Evolutionary conservation across 2,888 invertebrate species (phyloP).

Genomic region (Nomada ferruginata): DNA sequence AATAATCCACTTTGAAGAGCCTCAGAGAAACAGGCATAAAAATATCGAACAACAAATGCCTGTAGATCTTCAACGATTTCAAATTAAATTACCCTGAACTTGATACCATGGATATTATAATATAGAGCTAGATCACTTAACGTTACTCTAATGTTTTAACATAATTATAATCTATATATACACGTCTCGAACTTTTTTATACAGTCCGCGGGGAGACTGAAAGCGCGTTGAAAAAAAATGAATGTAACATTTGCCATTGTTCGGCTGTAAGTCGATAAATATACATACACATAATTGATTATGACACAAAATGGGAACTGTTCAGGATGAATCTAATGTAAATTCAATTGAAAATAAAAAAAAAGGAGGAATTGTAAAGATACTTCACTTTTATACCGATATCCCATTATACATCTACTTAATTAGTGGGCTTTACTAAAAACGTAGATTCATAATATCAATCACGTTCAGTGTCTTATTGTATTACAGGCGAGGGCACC

Average conservation of each 20-base stretch:
- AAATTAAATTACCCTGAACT: conserved; percentile 43
- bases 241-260: not conserved
- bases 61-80: not conserved
- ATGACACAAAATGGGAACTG: conserved; percentile 36
- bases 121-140: conserved; percentile 10
- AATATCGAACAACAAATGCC: conserved; percentile 7
- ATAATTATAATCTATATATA: conserved; percentile 26
- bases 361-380: not conserved
- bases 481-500: conserved; percentile 24
- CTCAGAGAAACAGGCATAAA: not conserved
- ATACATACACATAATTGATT: not conserved
- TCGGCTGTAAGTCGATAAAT: not conserved
- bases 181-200: not conserved
- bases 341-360: conserved; percentile 13
- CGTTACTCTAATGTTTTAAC: conserved; percentile 9
- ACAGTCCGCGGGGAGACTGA: not conserved
- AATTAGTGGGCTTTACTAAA: conserved; percentile 11
- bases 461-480: conserved; percentile 11
- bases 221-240: not conserved
- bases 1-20: not conserved
- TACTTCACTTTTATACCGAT: conserved; percentile 17
- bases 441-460: conserved; percentile 8
- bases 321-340: not conserved
- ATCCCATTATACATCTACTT: conserved; percentile 21
- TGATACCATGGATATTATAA: conserved; percentile 14